These are phyloP conservation scores for Oreochromis aureus DNA, from an alignment of 2,113 vertebrate genomes.

Conservation along the genomic window DNA sequence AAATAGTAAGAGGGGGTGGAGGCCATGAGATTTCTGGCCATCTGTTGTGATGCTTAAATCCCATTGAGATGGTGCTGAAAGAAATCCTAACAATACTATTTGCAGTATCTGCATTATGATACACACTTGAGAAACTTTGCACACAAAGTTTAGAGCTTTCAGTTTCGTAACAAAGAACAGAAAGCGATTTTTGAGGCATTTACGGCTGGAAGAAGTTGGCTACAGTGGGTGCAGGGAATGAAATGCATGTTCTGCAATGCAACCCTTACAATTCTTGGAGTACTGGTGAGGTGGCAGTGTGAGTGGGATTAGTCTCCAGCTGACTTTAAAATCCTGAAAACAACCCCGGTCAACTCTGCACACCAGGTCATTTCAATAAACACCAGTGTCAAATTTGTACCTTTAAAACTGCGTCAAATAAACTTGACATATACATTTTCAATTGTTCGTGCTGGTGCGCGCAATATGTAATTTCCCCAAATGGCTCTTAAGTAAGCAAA, in stretches of 20 bases:
- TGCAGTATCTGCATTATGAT: slow-evolving; percentile 22
- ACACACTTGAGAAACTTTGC: neutral
- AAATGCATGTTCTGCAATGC: neutral
- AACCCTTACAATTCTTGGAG: slow-evolving; percentile 7
- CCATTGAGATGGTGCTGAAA: slow-evolving; percentile 31
- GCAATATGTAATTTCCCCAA: slow-evolving; percentile 30
- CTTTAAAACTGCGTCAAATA: neutral
- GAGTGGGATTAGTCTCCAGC: slow-evolving; percentile 29
- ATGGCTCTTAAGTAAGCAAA: slow-evolving; percentile 49
- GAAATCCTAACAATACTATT: slow-evolving; percentile 49
- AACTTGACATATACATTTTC: neutral
- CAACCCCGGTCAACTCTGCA: slow-evolving; percentile 11
- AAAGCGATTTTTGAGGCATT: neutral
- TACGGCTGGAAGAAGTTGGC: neutral
- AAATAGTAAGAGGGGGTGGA: slow-evolving; percentile 50
- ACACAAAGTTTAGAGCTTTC: neutral
- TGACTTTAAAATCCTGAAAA: slow-evolving; percentile 26
- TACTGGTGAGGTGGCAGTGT: slow-evolving; percentile 31
- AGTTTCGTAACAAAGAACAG: neutral
- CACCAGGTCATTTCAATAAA: slow-evolving; percentile 46
- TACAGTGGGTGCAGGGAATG: neutral
- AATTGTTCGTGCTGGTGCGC: slow-evolving; percentile 4
- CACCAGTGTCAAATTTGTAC: slow-evolving; percentile 48
- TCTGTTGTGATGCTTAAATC: slow-evolving; percentile 48
- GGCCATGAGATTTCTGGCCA: slow-evolving; percentile 54